phyloP scores from a whole-genome alignment of 2,888 invertebrate genomes.

The Catotricha subobsoleta region DNA sequence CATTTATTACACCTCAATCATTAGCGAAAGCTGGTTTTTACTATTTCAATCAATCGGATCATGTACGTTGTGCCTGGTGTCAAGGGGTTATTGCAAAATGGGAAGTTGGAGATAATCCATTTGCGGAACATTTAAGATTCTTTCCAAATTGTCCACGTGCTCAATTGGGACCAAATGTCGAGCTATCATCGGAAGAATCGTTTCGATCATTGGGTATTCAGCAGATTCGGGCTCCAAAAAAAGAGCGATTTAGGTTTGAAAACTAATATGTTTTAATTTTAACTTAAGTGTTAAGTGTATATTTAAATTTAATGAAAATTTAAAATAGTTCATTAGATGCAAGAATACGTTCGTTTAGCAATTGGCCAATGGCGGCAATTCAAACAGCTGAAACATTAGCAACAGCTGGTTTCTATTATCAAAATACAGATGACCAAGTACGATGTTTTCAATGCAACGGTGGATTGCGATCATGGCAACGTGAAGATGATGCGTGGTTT shows the following conservation, averaged over 20 bases:
- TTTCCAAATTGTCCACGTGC: conserved; percentile 52
- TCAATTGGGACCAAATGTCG: conserved; percentile 28
- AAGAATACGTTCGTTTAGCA: conserved; percentile 48
- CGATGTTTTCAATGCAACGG: conserved; percentile 92
- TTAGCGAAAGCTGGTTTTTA: conserved; percentile 75
- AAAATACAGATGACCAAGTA: conserved; percentile 48
- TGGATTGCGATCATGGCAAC: conserved; percentile 78
- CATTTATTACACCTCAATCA: conserved; percentile 43
- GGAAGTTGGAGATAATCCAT: conserved; percentile 65
- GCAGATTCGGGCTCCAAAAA: conserved; percentile 36
- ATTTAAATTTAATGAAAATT: no score
- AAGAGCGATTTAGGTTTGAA: no score
- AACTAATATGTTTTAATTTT: no score
- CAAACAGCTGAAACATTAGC: conserved; percentile 63
- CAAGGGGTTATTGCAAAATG: conserved; percentile 55
- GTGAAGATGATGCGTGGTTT: conserved; percentile 77
- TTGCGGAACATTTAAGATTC: conserved; percentile 62
- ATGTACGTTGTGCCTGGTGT: conserved; percentile 70
- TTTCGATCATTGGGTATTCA: conserved; percentile 38
- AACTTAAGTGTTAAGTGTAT: no score
- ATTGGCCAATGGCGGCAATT: conserved; percentile 57
- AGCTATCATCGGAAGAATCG: conserved; percentile 26
- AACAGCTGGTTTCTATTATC: conserved; percentile 79
- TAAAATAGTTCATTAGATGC: conserved; percentile 49
- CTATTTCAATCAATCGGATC: conserved; percentile 51